phyloP scores from a whole-genome alignment of 2,888 invertebrate species.

The Synergus itoensis region DNA sequence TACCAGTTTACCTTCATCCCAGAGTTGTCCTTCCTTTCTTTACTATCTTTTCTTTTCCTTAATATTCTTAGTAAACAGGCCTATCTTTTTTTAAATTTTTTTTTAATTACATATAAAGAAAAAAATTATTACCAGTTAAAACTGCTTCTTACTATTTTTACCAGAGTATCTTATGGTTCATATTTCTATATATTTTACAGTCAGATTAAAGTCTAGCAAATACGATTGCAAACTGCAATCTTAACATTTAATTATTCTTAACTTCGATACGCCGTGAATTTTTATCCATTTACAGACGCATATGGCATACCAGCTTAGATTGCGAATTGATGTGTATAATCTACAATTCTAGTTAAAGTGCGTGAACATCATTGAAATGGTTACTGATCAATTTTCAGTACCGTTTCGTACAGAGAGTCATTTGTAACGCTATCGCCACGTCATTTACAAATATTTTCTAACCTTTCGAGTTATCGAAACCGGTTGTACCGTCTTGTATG shows the following conservation, averaged over 20 bases:
- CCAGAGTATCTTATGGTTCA: neutral
- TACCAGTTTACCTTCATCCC: conserved; percentile 32
- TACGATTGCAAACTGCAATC: neutral
- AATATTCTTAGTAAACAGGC: neutral
- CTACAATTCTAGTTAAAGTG: conserved; percentile 33
- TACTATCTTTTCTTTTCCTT: neutral
- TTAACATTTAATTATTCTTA: conserved; percentile 39
- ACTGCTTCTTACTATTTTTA: neutral
- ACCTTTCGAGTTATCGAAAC: neutral
- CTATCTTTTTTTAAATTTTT: neutral
- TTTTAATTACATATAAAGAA: no score
- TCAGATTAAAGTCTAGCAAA: neutral
- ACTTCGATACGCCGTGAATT: neutral
- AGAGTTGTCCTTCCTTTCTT: conserved; percentile 13
- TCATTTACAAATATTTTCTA: neutral
- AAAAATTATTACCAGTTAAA: neutral
- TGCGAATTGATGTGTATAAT: neutral
- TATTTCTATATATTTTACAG: neutral
- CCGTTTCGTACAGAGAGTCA: neutral
- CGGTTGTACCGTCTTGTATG: neutral
- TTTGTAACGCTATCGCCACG: neutral
- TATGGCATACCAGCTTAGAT: neutral
- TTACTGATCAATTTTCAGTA: conserved; percentile 25
- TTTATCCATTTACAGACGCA: neutral
- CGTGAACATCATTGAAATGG: conserved; percentile 18